phyloP scores from a whole-genome alignment of 2,888 invertebrate genomes.

The Oscheius myriophilus region DNA sequence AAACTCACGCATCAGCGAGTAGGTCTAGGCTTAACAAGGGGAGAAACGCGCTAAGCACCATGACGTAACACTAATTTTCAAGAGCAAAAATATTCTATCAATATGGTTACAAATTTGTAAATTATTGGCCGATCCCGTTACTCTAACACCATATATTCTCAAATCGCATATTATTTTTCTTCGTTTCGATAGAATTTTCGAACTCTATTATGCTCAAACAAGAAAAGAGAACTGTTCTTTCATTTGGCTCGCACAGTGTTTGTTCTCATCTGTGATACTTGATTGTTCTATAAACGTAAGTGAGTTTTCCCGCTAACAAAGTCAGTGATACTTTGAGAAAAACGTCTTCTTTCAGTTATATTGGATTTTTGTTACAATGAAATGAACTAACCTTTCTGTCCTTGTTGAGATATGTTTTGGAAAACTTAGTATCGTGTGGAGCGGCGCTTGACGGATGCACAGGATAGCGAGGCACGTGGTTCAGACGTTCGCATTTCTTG shows the following conservation, averaged over 20 bases:
- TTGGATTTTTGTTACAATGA: no score
- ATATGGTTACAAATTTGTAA: no score
- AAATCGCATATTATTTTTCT: no score
- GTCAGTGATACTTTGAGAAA: neutral
- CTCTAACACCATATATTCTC: no score
- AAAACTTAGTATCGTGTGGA: constrained; percentile 69
- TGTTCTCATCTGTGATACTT: neutral
- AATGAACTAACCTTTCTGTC: constrained; percentile 66
- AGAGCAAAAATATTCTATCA: no score
- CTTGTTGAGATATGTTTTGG: constrained; percentile 69
- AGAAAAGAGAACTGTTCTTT: no score
- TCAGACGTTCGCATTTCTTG: constrained; percentile 70
- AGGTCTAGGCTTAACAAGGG: constrained; percentile 15
- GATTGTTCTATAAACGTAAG: neutral
- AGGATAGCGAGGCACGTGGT: constrained; percentile 69
- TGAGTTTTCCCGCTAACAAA: neutral
- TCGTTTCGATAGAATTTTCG: no score
- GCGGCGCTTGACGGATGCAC: constrained; percentile 67
- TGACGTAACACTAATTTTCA: neutral
- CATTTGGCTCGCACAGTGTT: no score
- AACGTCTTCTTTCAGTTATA: no score
- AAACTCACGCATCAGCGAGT: constrained; percentile 30
- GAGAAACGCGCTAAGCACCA: neutral
- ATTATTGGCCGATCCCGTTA: no score
- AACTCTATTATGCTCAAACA: no score